phyloP scores from a whole-genome alignment of 2,888 invertebrate species.

The Petrolisthes cinctipes region DNA sequence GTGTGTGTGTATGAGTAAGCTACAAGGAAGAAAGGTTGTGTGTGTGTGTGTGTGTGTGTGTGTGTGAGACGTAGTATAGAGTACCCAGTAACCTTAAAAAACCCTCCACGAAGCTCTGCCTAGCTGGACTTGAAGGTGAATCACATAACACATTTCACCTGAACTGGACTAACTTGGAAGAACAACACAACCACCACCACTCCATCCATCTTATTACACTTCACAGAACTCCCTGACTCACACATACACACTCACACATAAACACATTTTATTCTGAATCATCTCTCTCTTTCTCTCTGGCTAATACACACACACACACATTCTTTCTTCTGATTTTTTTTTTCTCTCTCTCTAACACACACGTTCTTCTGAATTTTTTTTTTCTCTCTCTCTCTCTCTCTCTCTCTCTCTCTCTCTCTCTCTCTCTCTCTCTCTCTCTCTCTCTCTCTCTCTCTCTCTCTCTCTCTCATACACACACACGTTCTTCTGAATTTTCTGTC shows the following conservation, averaged over 20 bases:
- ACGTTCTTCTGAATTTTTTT: neutral
- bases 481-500: neutral
- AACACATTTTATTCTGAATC: neutral
- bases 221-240: neutral
- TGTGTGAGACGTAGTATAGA: slow-evolving; percentile 10
- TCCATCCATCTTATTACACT: neutral
- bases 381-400: neutral
- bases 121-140: slow-evolving; percentile 26
- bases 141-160: neutral
- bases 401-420: neutral
- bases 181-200: neutral
- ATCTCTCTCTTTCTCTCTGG: neutral
- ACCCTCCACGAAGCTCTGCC: slow-evolving; percentile 23
- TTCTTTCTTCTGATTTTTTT: neutral
- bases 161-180: neutral
- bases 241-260: neutral
- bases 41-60: neutral
- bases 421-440: slow-evolving; percentile 18
- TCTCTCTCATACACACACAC: no score
- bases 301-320: slow-evolving; percentile 14
- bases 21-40: neutral
- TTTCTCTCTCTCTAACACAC: neutral
- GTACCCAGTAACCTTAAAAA: slow-evolving; percentile 19
- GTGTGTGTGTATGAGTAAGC: neutral
- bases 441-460: neutral